Percentiles rank a stretch among this genome's conserved stretches.
Evolutionary conservation across 92 coral and sea anemone genomes (phyloP).

Genomic region (Micromussa lordhowensis): DNA sequence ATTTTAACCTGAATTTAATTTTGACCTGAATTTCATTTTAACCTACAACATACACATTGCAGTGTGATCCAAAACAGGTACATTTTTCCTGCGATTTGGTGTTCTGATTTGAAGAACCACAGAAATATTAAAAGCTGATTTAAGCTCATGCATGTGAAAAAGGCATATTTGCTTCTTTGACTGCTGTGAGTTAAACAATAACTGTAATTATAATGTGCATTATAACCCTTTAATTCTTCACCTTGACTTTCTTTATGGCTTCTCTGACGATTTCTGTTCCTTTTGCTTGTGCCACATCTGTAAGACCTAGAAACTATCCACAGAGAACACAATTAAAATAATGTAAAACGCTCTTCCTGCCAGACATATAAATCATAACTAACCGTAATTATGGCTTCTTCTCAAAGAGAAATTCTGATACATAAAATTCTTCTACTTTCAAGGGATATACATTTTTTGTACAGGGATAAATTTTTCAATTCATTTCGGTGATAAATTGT

Average conservation of each 20-base stretch:
- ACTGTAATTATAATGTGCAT: not conserved
- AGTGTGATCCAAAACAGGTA: no score
- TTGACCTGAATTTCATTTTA: no score
- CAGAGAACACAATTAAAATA: not conserved
- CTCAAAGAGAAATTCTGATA: not conserved
- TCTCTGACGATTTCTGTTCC: conserved; percentile 94
- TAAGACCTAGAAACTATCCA: conserved; percentile 24
- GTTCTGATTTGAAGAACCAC: not conserved
- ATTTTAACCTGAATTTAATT: no score
- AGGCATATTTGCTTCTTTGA: not conserved
- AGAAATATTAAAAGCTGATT: not conserved
- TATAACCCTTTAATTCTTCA: conserved; percentile 5
- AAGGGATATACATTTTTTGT: no score
- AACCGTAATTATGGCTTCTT: not conserved
- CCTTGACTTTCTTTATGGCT: conserved; percentile 96
- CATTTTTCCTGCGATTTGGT: not conserved
- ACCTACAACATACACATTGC: not conserved
- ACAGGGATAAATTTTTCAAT: not conserved
- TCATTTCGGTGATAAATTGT: not conserved
- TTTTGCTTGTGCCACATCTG: conserved; percentile 91
- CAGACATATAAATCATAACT: no score
- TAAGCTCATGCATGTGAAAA: not conserved
- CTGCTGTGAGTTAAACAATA: no score
- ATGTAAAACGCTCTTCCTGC: not conserved
- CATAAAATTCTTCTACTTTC: not conserved